phyloP scores from a whole-genome alignment of 2,888 invertebrate genomes.

The Eupithecia dodoneata region DNA sequence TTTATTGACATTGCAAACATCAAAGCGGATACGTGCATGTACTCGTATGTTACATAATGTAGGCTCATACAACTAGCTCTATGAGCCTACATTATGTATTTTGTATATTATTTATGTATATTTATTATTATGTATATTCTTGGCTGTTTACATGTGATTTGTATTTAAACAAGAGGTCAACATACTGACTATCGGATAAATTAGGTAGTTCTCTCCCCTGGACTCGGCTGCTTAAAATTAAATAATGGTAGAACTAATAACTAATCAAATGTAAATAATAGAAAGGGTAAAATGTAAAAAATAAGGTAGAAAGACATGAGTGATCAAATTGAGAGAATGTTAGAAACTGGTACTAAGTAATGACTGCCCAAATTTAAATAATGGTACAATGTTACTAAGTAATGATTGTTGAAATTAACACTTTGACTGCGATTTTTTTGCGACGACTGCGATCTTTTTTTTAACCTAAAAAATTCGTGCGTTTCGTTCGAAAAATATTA shows the following conservation, averaged over 20 bases:
- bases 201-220: neutral
- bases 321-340: neutral
- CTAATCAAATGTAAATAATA: no score
- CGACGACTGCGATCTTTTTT: no score
- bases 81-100: no score
- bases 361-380: no score
- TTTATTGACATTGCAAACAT: conserved; percentile 8
- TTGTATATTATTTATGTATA: neutral
- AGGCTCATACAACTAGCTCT: neutral
- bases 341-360: neutral
- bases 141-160: neutral
- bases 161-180: neutral
- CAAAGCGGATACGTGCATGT: neutral
- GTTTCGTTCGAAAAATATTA: no score
- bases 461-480: no score
- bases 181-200: neutral
- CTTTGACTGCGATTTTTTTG: no score
- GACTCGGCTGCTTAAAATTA: neutral
- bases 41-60: neutral
- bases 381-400: neutral
- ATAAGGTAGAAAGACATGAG: no score
- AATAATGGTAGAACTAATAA: neutral
- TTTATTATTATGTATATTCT: neutral
- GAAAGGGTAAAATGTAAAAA: no score
- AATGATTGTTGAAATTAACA: no score